Evolutionary conservation across 2,888 invertebrate genomes (phyloP).

Genomic region (Temnothorax unifasciatus): DNA sequence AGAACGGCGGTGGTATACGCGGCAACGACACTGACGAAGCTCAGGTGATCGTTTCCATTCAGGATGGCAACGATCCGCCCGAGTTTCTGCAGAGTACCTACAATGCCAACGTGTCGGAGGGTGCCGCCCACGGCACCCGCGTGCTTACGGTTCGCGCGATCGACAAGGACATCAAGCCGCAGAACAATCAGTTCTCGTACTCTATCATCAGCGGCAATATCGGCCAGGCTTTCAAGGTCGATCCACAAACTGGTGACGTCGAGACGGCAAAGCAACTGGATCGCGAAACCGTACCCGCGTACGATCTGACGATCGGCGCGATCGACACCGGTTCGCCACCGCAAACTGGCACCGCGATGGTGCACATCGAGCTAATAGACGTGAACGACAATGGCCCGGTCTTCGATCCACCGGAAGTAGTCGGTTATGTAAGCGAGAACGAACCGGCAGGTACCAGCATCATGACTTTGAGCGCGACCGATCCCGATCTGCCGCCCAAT

Average conservation of each 20-base stretch:
- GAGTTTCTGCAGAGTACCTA: conserved; percentile 94
- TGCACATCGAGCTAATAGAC: conserved; percentile 93
- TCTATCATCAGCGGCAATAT: conserved; percentile 95
- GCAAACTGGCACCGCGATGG: conserved; percentile 95
- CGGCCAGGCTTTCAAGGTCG: conserved; percentile 95
- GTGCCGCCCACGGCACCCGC: conserved; percentile 91
- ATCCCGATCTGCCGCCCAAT: conserved; percentile 96
- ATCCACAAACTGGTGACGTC: conserved; percentile 94
- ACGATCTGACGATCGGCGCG: conserved; percentile 93
- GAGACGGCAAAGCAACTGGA: conserved; percentile 93
- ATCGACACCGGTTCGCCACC: conserved; percentile 96
- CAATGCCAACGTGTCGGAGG: conserved; percentile 93
- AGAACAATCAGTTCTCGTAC: conserved; percentile 97
- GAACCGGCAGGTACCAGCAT: conserved; percentile 94
- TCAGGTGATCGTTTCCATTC: conserved; percentile 96
- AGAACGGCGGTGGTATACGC: conserved; percentile 96
- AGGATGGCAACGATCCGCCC: conserved; percentile 98
- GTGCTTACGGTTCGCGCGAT: conserved; percentile 93
- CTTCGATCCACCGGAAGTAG: conserved; percentile 91
- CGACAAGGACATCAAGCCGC: conserved; percentile 96
- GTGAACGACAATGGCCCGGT: conserved; percentile 97
- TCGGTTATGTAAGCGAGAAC: conserved; percentile 95
- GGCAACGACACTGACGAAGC: conserved; percentile 99
- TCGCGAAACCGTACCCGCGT: conserved; percentile 92
- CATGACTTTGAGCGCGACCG: conserved; percentile 94